Conservation (phyloP, 2,113 vertebrate species). For the Lonchura striata region DNA sequence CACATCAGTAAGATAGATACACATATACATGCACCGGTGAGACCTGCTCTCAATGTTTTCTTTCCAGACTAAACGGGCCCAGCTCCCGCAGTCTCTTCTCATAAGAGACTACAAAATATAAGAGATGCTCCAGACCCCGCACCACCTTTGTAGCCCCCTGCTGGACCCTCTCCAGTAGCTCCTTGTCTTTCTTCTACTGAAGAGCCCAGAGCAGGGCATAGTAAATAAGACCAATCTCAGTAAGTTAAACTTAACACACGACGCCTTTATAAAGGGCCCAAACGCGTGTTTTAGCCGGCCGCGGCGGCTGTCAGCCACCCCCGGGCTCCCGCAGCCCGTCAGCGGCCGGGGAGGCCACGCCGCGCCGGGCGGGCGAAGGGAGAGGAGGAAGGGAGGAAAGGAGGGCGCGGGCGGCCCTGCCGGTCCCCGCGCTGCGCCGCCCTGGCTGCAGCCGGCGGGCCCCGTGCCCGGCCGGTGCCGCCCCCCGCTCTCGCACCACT, state of each 20-base stretch:
- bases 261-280: rapidly evolving
- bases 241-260: background rate
- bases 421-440: background rate
- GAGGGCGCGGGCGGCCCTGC: too few species aligned
- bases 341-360: background rate
- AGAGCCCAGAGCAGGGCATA: background rate
- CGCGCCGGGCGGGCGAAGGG: background rate
- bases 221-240: rapidly evolving
- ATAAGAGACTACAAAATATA: background rate
- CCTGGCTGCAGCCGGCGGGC: background rate
- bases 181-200: background rate
- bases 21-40: background rate
- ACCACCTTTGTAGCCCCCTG: background rate
- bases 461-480: background rate
- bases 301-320: background rate
- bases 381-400: background rate
- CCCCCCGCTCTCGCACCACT: slow-evolving; percentile 74
- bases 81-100: background rate
- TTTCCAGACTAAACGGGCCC: background rate
- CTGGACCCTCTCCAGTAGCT: background rate
- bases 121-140: background rate
- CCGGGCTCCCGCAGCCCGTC: background rate
- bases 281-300: too few species aligned
- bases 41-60: background rate
- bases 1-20: background rate